phyloP scores from a whole-genome alignment of 1,140 invertebrate genomes.

The Popillia japonica region DNA sequence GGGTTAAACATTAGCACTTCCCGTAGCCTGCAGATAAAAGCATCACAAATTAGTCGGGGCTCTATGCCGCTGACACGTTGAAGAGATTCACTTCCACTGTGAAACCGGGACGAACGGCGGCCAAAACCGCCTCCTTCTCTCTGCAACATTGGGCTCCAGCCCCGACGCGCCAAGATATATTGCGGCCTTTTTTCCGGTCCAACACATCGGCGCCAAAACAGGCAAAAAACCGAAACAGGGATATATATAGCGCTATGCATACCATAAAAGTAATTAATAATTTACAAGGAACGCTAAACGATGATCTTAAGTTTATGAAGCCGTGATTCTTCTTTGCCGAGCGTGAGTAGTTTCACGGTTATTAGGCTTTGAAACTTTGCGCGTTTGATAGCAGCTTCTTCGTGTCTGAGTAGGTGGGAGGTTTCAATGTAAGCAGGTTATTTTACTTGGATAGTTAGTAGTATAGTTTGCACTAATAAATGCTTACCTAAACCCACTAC shows the following conservation, averaged over 20 bases:
- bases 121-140: constrained; percentile 13
- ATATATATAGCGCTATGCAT: constrained; percentile 24
- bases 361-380: not conserved
- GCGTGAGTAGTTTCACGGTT: not conserved
- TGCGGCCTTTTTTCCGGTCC: constrained; percentile 14
- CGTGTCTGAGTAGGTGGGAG: too few species aligned
- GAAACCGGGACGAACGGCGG: not conserved
- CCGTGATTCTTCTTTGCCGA: not conserved
- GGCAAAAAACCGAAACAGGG: constrained; percentile 26
- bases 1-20: constrained; percentile 57
- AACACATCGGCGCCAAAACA: constrained; percentile 28
- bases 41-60: constrained; percentile 54
- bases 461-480: too few species aligned
- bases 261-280: constrained; percentile 30
- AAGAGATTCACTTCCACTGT: constrained; percentile 23
- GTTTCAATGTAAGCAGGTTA: too few species aligned
- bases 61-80: constrained; percentile 39
- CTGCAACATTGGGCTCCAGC: not conserved
- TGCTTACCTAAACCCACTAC: too few species aligned
- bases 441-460: too few species aligned
- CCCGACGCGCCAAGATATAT: constrained; percentile 7
- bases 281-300: constrained; percentile 3
- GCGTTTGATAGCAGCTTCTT: not conserved
- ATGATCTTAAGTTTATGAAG: constrained; percentile 12
- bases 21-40: constrained; percentile 54